Base-by-base conservation (phyloP, 2,888 invertebrate genomes). In the Dynastes maya region DNA sequence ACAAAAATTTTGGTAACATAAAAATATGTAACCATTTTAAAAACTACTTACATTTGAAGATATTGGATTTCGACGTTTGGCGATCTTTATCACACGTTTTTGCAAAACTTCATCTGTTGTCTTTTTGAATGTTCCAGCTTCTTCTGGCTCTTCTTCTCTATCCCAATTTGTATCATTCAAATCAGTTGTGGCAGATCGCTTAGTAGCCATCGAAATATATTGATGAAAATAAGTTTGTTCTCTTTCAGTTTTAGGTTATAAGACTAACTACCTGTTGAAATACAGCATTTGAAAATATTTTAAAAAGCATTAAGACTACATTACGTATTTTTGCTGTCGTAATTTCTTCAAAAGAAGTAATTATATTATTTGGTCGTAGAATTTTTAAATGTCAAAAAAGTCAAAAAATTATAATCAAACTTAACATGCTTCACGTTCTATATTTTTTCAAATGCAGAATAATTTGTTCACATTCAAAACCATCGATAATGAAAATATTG, bases 161-260 rank as follows among this genome's bases (percentile, higher is more conserved):
- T 96, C 93, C 96, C 97, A 97, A 87, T 97, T 97, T 11, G 95
- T 94, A 84, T 95, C 95, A 88, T 94, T 96, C 81, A 97, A 88
- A 78, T 96, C 94, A 29, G 91, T 91, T 4, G 93, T 91, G 40
- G 97, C 96, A 83, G 90, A 89, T 81, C 97, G 91, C 90, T 97
- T 97, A 72, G 89, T 87, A 83, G 94, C 91, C 95, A 95, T 95
- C 49, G 70, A 53, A 53, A 63, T 79, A 63, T 22, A 16, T 74
- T 74, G 9, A 9, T 11, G 3, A 13, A 37, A 49, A 61, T 74
- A 61, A 29, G 29, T 68, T 22, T 40, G 2, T 68, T 27, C 49
- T 27, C 1, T 49, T 51, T 29, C 4, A 51, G 22, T 51, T 64
- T 55, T 70, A 78, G 78, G 78, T 78, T 78, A 78, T 71, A 64